phyloP scores from a whole-genome alignment of 2,113 vertebrate genomes.

The Aythya baeri region DNA sequence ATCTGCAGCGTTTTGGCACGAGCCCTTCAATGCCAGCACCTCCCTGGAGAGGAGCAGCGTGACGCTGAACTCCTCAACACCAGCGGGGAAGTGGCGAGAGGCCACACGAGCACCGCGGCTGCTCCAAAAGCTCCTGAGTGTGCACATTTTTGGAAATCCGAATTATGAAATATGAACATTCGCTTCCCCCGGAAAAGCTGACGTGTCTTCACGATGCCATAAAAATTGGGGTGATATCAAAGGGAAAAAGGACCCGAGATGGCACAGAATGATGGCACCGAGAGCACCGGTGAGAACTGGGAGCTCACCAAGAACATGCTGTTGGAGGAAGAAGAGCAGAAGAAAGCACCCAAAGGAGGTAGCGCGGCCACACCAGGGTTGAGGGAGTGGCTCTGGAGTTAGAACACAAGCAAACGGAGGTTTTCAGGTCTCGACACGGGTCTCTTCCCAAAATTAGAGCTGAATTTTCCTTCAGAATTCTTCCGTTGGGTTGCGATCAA shows the following conservation, averaged over 20 bases:
- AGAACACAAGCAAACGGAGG: not conserved
- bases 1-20: rapidly evolving
- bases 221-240: not conserved
- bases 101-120: rapidly evolving
- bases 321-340: not conserved
- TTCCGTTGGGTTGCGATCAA: not conserved
- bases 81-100: rapidly evolving
- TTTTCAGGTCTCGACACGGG: not conserved
- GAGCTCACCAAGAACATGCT: rapidly evolving
- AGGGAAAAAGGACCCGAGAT: not conserved
- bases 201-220: rapidly evolving
- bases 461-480: not conserved
- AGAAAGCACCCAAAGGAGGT: not conserved
- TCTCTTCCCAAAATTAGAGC: rapidly evolving
- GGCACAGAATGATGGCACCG: rapidly evolving
- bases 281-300: rapidly evolving
- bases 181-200: not conserved
- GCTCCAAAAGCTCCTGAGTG: not conserved
- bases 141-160: not conserved
- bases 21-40: not conserved
- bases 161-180: not conserved
- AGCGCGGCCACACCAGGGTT: not conserved
- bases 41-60: no score
- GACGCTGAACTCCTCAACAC: not conserved
- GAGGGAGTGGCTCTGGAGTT: not conserved